Evolutionary conservation across 2,797 vertebrate genomes (phyloP), one percentile per base, ranked within the genome.

Genomic region (Vultur gryphus): DNA sequence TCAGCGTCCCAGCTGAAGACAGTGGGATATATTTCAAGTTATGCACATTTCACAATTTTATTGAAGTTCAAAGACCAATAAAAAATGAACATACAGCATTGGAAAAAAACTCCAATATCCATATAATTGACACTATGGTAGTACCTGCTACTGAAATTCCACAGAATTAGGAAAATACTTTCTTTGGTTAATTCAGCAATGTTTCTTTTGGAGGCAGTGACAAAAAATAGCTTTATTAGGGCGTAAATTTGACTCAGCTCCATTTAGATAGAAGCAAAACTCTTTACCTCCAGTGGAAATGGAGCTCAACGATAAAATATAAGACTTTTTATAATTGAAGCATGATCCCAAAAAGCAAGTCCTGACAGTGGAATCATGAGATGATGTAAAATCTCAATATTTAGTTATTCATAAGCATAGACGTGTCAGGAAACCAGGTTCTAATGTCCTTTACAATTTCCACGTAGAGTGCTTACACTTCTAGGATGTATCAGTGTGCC

Each of bases 401-500:
- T 90, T 58, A 87, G 20, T 21, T 61, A 86, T 24, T 62, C 9
- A 1, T 48, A 87, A 81, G 58, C 25, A 81, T 13, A n/a, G 6
- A 55, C 1, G 0, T 52, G 9, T 16, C 62, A 67, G 37, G 67
- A 89, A 77, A 77, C 23, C 35, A 59, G n/a, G n/a, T 73, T 90
- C n/a, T 66, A 66, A 65, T 12, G 9, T 57, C 69, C 83, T 92
- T 84, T 54, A 87, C 6, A 28, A 51, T 83, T 87, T 83, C 29
- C 37, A 73, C 0, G 0, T 24, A 41, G 35, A 65, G 16, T 0
- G 0, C n/a, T 93, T 71, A 75, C 28, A 52, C 26, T 70, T 73
- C 48, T n/a, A 77, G 65, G 39, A 89, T 29, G 17, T 43, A 83
- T 48, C 71, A 61, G 39, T 17, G 29, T 24, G 26, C n/a, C 44